Base-by-base conservation (phyloP, 53 echinoderm and acorn worm genomes). In the Pentamera pediparva region DNA sequence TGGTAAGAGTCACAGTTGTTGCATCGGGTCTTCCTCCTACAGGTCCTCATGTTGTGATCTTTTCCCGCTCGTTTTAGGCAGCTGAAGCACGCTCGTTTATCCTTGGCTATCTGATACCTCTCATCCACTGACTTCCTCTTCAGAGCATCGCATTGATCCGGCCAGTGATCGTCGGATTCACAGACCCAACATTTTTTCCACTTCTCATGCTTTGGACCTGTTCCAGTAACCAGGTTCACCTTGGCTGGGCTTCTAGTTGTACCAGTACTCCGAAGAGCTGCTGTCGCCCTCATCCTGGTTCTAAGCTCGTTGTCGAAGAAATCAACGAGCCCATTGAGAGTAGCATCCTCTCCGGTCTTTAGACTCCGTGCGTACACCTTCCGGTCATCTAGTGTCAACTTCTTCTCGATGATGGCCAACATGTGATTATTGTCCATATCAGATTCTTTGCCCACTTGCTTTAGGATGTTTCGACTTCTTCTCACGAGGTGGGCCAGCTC, bases 31-130 rank as follows among this genome's bases (percentile, higher is more conserved):
- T 72, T 71, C 37, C 77, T 67, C 38, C 36, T 81, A 21, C 84
- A 89, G 25, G 63, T 77, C 15, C 60, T 28, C 39, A 84, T 58
- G 21, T 56, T 52, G 48, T 89, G 89, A 7, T 72, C 32, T 55
- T 39, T 76, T 3, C 89, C 78, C 17, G 58, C 89, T 31, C 52
- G 79, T 41, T 89, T 84, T 18, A 89, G 70, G 54, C 89, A 89
- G 39, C 77, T 81, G 50, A 84, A 89, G 47, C 88, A 88, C 11
- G 70, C 77, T 35, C 59, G 35, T 15, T 70, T 80, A 0, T 84
- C 81, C 39, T 73, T 81, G 9, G 77, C 28, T 7, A 37, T 37
- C 9, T 71, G 70, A 20, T 62, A 31, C 15, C 84, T 36, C 3
- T 85, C 69, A 29, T 48, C 18, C 4, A 78, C 65, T 4, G 59